Percentiles rank a stretch among this genome's conserved stretches.
These are phyloP conservation scores for Fistularia commersonii DNA, from an alignment of 2,797 vertebrate species.

Conservation along the genomic window DNA sequence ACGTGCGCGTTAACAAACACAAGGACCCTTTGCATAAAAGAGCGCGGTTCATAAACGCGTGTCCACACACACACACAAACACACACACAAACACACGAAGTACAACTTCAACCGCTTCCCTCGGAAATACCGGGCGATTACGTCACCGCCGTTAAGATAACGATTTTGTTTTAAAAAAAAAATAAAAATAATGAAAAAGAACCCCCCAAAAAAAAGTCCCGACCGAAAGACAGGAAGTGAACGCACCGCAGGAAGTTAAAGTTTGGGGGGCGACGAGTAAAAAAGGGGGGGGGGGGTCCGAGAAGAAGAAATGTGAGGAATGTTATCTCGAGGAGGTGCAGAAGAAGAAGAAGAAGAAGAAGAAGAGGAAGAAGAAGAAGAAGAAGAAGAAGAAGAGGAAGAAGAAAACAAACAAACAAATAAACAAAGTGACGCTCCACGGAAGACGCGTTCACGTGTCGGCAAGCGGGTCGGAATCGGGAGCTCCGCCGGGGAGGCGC, in stretches of 20 bases:
- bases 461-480: no score
- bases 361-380: neutral
- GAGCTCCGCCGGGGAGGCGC: conserved; percentile 22
- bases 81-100: no score
- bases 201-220: conserved; percentile 55
- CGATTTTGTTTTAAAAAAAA: neutral
- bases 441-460: no score
- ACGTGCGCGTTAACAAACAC: no score
- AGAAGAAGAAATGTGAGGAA: conserved; percentile 45
- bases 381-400: conserved; percentile 10
- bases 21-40: no score
- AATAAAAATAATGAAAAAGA: neutral
- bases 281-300: conserved; percentile 1
- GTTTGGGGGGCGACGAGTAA: neutral
- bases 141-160: no score
- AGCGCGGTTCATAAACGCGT: no score
- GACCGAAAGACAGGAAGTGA: conserved; percentile 42
- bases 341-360: neutral
- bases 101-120: no score
- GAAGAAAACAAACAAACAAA: conserved; percentile 4
- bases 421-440: no score
- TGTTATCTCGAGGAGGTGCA: conserved; percentile 11
- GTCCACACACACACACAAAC: no score
- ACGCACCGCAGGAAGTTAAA: conserved; percentile 12
- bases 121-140: no score